Evolutionary conservation across 2,113 vertebrate species (phyloP).

Genomic region (Phaethornis superciliosus): DNA sequence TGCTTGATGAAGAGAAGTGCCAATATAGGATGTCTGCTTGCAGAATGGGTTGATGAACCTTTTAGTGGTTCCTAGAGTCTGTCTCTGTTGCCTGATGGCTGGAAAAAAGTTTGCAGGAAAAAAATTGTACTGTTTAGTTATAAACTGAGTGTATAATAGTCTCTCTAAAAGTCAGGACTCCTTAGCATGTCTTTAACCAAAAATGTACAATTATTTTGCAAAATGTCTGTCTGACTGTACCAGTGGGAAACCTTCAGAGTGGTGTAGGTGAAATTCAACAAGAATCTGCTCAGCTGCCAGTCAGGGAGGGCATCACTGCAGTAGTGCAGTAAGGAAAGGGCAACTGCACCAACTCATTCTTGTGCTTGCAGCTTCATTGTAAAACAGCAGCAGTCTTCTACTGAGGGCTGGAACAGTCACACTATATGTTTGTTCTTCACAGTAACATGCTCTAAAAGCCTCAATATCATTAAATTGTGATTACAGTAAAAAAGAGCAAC

Average conservation of each 20-base stretch:
- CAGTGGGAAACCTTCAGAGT: background rate
- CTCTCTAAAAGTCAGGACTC: background rate
- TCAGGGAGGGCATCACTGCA: background rate
- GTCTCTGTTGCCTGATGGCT: background rate
- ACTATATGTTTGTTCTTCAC: background rate
- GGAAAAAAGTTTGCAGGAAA: background rate
- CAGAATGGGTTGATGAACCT: conserved; percentile 4
- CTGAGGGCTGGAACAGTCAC: background rate
- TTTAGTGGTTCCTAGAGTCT: background rate
- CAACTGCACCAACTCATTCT: accelerated
- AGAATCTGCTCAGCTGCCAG: background rate
- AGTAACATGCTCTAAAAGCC: background rate
- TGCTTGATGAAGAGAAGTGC: conserved; percentile 8
- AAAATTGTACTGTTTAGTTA: background rate
- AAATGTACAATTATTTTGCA: accelerated
- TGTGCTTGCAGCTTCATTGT: background rate
- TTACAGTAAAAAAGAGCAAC: background rate
- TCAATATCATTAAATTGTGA: background rate
- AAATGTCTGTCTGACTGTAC: background rate
- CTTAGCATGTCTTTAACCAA: background rate
- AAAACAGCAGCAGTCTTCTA: background rate
- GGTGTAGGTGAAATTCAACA: background rate
- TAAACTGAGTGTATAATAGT: background rate
- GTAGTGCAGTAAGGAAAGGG: background rate
- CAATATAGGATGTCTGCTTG: background rate